These are phyloP conservation scores for Thamnophis sirtalis DNA, from an alignment of 2,113 vertebrate species.

Conservation along the genomic window DNA sequence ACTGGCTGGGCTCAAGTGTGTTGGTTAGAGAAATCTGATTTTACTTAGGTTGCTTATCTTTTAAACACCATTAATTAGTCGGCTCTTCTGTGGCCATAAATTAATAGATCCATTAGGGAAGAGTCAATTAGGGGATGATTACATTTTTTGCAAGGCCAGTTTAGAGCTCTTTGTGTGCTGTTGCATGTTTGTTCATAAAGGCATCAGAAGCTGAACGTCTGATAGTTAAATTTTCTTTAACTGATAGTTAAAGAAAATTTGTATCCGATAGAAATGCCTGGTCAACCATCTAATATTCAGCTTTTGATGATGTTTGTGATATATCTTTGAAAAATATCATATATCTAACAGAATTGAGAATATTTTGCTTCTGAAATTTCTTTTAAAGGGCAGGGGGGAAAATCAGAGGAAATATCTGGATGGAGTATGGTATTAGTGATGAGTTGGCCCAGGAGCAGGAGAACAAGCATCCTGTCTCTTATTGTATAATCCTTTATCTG, in stretches of 20 bases:
- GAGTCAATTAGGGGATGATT: slow-evolving; percentile 59
- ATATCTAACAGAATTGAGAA: neutral
- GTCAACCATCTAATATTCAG: neutral
- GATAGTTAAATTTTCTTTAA: neutral
- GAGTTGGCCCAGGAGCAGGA: neutral
- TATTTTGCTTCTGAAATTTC: neutral
- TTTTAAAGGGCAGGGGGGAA: neutral
- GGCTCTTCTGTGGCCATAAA: slow-evolving; percentile 54
- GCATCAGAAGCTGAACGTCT: neutral
- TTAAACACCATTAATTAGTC: slow-evolving; percentile 61
- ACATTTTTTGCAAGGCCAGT: slow-evolving; percentile 13
- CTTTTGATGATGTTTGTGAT: neutral
- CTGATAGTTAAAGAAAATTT: neutral
- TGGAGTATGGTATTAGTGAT: neutral
- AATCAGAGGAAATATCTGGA: neutral
- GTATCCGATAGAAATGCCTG: neutral
- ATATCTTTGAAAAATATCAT: neutral
- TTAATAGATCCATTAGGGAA: slow-evolving; percentile 65
- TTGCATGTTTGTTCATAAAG: rapidly evolving
- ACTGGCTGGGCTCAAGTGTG: neutral
- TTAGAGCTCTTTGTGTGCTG: neutral
- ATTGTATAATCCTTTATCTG: neutral
- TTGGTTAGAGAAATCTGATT: slow-evolving; percentile 7
- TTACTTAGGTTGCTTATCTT: slow-evolving; percentile 64
- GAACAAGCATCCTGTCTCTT: neutral